Conservation (phyloP, 2,888 invertebrate genomes). For the Nipponacmea schrenckii region DNA sequence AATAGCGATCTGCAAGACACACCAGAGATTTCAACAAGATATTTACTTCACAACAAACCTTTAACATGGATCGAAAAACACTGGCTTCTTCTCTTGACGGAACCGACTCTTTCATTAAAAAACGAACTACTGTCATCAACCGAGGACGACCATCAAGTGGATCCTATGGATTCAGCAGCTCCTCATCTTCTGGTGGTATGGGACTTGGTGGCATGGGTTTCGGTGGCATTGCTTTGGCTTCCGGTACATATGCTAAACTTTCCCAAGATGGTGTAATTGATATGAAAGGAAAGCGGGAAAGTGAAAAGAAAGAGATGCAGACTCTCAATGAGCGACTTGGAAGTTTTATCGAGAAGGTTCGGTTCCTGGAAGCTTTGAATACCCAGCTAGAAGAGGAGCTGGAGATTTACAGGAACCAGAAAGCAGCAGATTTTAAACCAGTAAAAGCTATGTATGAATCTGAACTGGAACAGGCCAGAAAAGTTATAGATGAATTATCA, state of each 20-base stretch:
- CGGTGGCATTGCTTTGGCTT: conserved; percentile 17
- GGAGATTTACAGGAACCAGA: conserved; percentile 53
- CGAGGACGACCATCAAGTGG: neutral
- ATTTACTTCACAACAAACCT: too few relatives aligned
- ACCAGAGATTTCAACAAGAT: too few relatives aligned
- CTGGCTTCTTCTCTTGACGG: neutral
- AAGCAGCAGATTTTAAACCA: conserved; percentile 56
- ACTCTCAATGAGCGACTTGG: conserved; percentile 71
- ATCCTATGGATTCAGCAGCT: neutral
- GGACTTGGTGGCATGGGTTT: neutral
- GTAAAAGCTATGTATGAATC: conserved; percentile 68
- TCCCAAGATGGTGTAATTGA: conserved; percentile 63
- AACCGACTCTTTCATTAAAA: neutral
- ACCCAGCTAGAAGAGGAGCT: conserved; percentile 60
- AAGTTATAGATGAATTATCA: conserved; percentile 68
- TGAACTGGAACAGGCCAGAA: conserved; percentile 68
- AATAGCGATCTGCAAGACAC: too few relatives aligned
- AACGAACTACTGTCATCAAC: neutral
- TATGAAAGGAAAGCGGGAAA: conserved; percentile 67
- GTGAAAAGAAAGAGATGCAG: conserved; percentile 70
- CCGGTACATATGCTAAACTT: conserved; percentile 41
- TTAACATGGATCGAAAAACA: too few relatives aligned
- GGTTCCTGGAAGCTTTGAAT: conserved; percentile 66
- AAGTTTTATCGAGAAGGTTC: conserved; percentile 69
- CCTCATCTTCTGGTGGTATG: neutral